Percentiles rank a stretch among this genome's conserved stretches.
These are phyloP conservation scores for Trichonephila clavipes DNA, from an alignment of 1,140 invertebrate species.

Conservation along the genomic window DNA sequence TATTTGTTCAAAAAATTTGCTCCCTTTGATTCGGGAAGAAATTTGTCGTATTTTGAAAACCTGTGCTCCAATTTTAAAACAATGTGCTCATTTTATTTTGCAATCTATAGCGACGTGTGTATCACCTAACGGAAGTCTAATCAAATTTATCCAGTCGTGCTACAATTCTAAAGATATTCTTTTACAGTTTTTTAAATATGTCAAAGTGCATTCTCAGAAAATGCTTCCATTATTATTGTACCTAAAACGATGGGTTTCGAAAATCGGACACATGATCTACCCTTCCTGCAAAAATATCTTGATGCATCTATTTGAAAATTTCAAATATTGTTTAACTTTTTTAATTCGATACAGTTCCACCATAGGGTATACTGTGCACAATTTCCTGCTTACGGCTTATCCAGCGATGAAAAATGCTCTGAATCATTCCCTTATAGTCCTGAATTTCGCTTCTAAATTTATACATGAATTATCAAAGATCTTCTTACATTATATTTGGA, in stretches of 20 bases:
- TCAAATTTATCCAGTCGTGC: neutral
- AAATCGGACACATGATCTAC: neutral
- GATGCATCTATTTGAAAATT: neutral
- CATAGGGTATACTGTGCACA: neutral
- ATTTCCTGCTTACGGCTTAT: neutral
- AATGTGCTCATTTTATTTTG: neutral
- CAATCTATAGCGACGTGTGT: neutral
- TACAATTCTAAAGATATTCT: slow-evolving; percentile 15
- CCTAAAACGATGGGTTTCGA: neutral
- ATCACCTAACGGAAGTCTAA: neutral
- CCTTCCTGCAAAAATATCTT: neutral
- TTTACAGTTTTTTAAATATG: neutral
- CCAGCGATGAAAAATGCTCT: neutral
- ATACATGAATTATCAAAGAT: neutral
- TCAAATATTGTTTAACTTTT: neutral
- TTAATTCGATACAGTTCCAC: neutral
- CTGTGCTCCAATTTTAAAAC: neutral
- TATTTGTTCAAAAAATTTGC: neutral
- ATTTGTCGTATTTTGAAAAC: neutral
- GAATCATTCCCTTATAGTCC: neutral
- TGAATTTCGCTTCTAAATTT: neutral
- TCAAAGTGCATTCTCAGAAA: neutral
- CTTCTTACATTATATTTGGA: neutral
- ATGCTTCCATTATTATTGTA: neutral
- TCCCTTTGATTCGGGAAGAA: neutral